Conservation (phyloP, 2,797 vertebrate species). For the Paratrypauchen microcephalus region DNA sequence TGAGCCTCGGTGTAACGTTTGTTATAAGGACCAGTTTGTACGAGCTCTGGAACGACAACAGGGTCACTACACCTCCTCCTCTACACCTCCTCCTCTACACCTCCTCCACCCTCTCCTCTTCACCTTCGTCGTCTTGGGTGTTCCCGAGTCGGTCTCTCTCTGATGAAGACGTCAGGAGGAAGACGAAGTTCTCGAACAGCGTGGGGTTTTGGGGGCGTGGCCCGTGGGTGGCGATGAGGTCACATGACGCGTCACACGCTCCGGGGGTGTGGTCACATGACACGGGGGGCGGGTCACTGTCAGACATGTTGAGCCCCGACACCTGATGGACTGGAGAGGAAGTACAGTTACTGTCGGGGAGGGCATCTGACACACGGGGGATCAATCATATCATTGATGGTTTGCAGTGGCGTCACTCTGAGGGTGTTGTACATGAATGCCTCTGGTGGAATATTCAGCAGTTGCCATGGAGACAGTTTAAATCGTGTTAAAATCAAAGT, state of each 20-base stretch:
- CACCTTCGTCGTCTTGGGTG: slow-evolving; percentile 67
- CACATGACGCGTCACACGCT: slow-evolving; percentile 25
- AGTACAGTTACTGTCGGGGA: background rate
- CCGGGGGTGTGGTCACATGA: slow-evolving; percentile 33
- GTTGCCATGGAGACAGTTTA: too few species aligned
- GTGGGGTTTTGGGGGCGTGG: slow-evolving; percentile 87
- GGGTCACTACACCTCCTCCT: too few species aligned
- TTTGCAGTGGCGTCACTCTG: too few species aligned
- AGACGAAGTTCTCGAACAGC: slow-evolving; percentile 94
- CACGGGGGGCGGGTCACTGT: slow-evolving; percentile 69
- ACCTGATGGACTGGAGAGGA: slow-evolving; percentile 52
- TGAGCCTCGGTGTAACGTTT: slow-evolving; percentile 87
- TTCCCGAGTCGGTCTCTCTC: slow-evolving; percentile 82
- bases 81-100: background rate
- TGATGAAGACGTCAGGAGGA: slow-evolving; percentile 91
- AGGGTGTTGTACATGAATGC: too few species aligned
- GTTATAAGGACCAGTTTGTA: slow-evolving; percentile 87
- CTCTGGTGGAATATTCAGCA: too few species aligned
- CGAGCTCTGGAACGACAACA: slow-evolving; percentile 73
- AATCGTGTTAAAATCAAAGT: too few species aligned
- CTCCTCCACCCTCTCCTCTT: rapidly evolving
- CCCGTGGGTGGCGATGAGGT: slow-evolving; percentile 79
- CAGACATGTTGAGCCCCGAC: slow-evolving; percentile 70
- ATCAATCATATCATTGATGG: too few species aligned
- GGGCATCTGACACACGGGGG: too few species aligned